Evolutionary conservation across 2,888 invertebrate species (phyloP), one percentile per base, ranked within the genome.

Genomic region (Synergus umbraculus): DNA sequence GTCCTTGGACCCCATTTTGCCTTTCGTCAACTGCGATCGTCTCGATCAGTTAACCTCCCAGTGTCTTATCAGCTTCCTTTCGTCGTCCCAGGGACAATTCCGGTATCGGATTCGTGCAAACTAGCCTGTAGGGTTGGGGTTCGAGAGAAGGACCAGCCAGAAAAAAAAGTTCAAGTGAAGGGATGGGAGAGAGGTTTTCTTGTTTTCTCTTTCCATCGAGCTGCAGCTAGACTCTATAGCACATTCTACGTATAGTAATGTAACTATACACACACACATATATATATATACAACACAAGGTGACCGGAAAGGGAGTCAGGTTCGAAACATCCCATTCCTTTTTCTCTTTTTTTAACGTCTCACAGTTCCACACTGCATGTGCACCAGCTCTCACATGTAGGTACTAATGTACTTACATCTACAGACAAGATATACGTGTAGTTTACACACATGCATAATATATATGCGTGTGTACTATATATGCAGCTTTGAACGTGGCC

Each of bases 11-110:
- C n/a, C 29, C 54, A 73, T 29, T 54, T 73, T 73, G 73, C 37
- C 54, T 73, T 37, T 73, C 73, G 37, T 49, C 73, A 82, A 81
- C 79, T 79, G 76, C 83, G 81, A 84, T 83, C 81, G 84, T 84
- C 84, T 81, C 80, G 80, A 82, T 82, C 81, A 82, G 84, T 82
- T 84, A 84, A 81, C 82, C 78, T 76, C 81, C 81, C 44, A 79
- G 76, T 67, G 76, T 80, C 83, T 84, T 84, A 84, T 82, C 82
- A 81, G 79, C 80, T 79, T 76, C 82, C 13, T 73, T 79, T 73
- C 80, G 79, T 78, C 80, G 78, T 79, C 79, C 77, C 79, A 67
- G 79, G 80, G 81, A 81, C 82, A 79, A 81, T 81, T 80, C 80
- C 73, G n/a, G 54, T 73, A 67, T 67, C n/a, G 44, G 15, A 67